Evolutionary conservation across 92 coral and sea anemone species (phyloP).

Genomic region (Pocillopora grandis): DNA sequence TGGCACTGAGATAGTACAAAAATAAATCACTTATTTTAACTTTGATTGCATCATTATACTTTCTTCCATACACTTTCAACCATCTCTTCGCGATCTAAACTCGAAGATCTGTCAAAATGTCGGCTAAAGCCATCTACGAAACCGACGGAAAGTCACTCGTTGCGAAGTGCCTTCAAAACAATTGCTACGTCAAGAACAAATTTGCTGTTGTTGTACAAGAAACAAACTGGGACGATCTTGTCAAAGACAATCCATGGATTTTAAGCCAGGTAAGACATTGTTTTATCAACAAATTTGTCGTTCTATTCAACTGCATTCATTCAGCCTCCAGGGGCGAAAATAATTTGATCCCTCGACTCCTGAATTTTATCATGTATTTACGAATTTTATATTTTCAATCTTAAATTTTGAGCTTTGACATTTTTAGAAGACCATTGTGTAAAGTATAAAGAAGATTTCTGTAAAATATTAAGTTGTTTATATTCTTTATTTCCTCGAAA

Average conservation of each 20-base stretch:
- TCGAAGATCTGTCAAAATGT: slow-evolving; percentile 51
- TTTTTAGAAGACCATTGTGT: too few relatives aligned
- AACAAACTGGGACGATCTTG: slow-evolving; percentile 78
- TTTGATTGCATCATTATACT: neutral
- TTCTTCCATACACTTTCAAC: neutral
- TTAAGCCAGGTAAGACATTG: slow-evolving; percentile 60
- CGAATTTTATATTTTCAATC: too few relatives aligned
- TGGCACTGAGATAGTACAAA: neutral
- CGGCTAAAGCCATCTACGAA: slow-evolving; percentile 96
- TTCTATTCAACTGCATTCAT: neutral
- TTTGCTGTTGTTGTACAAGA: slow-evolving; percentile 65
- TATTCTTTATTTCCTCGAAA: too few relatives aligned
- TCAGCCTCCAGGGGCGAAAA: too few relatives aligned
- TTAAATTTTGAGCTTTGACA: too few relatives aligned
- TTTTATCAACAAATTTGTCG: neutral
- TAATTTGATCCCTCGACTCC: neutral
- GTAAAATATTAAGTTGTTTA: too few relatives aligned
- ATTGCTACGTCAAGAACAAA: slow-evolving; percentile 67
- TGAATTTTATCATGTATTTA: too few relatives aligned
- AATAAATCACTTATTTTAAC: neutral
- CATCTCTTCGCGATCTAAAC: neutral
- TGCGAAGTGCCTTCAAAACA: slow-evolving; percentile 64
- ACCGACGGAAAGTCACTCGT: slow-evolving; percentile 87
- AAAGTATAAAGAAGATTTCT: too few relatives aligned
- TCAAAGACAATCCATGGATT: slow-evolving; percentile 79